Evolutionary conservation across 1,140 invertebrate genomes (phyloP), one percentile per base, ranked within the genome.

Genomic region (Cryptotermes secundus): DNA sequence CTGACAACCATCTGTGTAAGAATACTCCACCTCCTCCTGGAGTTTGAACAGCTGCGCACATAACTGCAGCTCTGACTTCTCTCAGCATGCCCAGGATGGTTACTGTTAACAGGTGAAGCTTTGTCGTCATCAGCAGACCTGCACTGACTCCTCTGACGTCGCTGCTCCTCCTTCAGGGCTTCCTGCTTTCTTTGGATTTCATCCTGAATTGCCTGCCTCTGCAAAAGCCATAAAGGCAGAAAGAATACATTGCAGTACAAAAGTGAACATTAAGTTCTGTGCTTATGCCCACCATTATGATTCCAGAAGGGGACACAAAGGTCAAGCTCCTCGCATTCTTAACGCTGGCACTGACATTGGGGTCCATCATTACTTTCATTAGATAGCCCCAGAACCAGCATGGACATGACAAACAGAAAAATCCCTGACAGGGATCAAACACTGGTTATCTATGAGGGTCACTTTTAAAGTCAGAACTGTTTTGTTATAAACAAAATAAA

Each of bases 171-270:
- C 87, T 92, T 93, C 34, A 95, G 87, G 26, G 92, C 93, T 87
- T 95, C 93, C 87, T 94, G 91, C 42, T 93, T 91, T 84, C 91
- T 92, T 85, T 93, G 90, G 84, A 96, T 93, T 89, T 96, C 94
- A 88, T 94, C 92, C 87, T 93, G 92, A 38, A 95, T 90, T 85
- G 92, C 91, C 90, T 94, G 89, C 83, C 90, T 88, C 92, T 93
- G 87, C 84, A 89, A 89, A 34, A 83, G 38, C 14, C 59, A n/a
- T 16, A 19, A 22, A 49, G 45, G 14, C 45, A 49, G 14, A 49
- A 19, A 19, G 19, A 49, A 49, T 3, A 49, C 45, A 49, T 3
- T 19, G 45, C 16, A 3, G 12, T 19, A 49, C 16, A 49, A 49
- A 49, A 3, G 16, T 3, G 16, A 49, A 49, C 45, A 49, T 22